phyloP scores from a whole-genome alignment of 2,113 vertebrate genomes.

The Amazona vittata region DNA sequence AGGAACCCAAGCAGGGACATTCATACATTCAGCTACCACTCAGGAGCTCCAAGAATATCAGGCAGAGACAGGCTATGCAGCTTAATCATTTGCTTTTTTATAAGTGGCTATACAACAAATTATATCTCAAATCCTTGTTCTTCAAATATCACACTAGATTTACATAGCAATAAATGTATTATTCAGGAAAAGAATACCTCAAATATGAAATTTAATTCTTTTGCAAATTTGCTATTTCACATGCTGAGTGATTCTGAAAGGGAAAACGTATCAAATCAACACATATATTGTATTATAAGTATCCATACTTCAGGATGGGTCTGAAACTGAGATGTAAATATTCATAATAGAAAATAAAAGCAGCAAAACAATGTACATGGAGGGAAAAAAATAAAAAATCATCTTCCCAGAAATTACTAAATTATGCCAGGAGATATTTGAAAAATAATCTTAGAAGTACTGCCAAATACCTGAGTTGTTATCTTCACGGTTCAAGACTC shows the following conservation, averaged over 20 bases:
- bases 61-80: background rate
- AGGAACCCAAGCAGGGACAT: background rate
- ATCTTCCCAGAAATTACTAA: background rate
- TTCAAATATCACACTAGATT: background rate
- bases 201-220: background rate
- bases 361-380: background rate
- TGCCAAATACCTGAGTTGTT: background rate
- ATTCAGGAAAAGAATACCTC: background rate
- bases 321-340: background rate
- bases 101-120: background rate
- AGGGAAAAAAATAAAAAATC: no score
- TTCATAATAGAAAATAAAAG: background rate
- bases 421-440: background rate
- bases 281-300: background rate
- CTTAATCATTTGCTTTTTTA: background rate
- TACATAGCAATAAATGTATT: background rate
- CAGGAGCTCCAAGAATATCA: background rate
- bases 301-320: background rate
- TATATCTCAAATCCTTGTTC: background rate
- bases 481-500: background rate
- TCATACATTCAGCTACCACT: background rate
- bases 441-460: background rate
- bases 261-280: background rate
- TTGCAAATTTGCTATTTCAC: background rate
- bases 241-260: background rate